Evolutionary conservation across 2,888 invertebrate genomes (phyloP).

Genomic region (Zelleria hepariella): DNA sequence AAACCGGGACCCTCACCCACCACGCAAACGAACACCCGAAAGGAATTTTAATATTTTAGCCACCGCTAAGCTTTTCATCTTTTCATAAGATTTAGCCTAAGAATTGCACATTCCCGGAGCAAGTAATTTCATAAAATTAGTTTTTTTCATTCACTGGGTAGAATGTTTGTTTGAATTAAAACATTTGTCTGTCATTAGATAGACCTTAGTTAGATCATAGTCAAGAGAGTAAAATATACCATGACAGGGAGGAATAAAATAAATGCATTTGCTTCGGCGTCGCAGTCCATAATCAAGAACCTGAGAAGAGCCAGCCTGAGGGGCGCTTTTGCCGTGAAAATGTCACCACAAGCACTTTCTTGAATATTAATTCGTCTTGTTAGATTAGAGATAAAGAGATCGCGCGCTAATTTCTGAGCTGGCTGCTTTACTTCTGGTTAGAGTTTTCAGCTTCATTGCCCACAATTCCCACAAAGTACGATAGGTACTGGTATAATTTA

Average conservation of each 20-base stretch:
- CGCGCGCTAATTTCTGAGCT: background rate
- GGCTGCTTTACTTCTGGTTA: background rate
- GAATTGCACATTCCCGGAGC: no score
- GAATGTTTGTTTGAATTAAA: no score
- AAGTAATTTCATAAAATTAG: no score
- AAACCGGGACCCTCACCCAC: constrained; percentile 22
- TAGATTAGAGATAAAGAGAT: background rate
- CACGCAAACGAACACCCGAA: background rate
- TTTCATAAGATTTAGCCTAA: background rate
- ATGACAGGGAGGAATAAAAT: no score
- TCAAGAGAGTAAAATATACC: no score
- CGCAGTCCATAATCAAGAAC: background rate
- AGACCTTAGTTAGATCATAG: no score
- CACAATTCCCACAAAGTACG: background rate
- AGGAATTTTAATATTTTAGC: constrained; percentile 2
- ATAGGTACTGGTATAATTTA: no score
- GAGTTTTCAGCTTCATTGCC: background rate
- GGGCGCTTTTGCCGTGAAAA: background rate
- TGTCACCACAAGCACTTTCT: background rate
- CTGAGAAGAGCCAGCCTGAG: background rate
- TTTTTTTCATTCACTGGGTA: no score
- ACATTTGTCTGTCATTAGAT: no score
- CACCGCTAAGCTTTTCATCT: constrained; percentile 14
- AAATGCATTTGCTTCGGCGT: background rate
- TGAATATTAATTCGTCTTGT: background rate